A percentile compares a stretch with the other conserved stretches of the same genome.
Evolutionary conservation across 1,140 invertebrate species (phyloP).

Genomic region (Calephelis nemesis): DNA sequence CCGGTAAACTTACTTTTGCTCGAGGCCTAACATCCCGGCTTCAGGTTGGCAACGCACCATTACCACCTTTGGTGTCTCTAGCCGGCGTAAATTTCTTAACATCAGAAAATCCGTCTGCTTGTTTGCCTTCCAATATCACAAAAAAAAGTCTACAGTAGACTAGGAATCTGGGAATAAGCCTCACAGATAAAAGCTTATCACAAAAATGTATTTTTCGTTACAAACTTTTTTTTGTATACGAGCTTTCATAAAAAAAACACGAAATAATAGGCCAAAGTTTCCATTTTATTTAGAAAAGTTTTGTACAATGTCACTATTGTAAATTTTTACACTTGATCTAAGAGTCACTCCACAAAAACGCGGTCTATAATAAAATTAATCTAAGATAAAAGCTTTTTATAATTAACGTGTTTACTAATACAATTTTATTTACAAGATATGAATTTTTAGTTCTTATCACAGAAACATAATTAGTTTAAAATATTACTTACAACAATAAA

Average conservation of each 20-base stretch:
- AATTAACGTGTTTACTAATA: conserved; percentile 40
- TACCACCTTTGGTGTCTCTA: too few relatives aligned
- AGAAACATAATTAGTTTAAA: conserved; percentile 67
- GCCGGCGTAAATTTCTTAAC: too few relatives aligned
- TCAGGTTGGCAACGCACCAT: too few relatives aligned
- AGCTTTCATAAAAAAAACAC: conserved; percentile 26
- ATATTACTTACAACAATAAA: conserved; percentile 32
- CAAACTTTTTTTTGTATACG: too few relatives aligned
- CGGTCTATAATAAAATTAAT: conserved; percentile 25
- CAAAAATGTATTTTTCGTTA: too few relatives aligned
- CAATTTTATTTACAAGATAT: conserved; percentile 62
- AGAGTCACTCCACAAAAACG: conserved; percentile 54
- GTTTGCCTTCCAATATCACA: too few relatives aligned
- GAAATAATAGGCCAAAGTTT: conserved; percentile 68
- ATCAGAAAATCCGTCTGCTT: too few relatives aligned
- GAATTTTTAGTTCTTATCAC: conserved; percentile 74
- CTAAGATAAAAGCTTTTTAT: conserved; percentile 55
- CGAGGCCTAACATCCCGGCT: too few relatives aligned
- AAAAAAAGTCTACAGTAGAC: too few relatives aligned
- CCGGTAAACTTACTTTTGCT: too few relatives aligned
- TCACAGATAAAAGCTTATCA: too few relatives aligned
- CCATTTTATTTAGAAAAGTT: conserved; percentile 74
- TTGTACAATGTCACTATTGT: conserved; percentile 70
- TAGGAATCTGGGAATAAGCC: too few relatives aligned
- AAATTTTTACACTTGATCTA: conserved; percentile 49